phyloP scores from a whole-genome alignment of 2,113 vertebrate species.

The Syngnathoides biaculeatus region DNA sequence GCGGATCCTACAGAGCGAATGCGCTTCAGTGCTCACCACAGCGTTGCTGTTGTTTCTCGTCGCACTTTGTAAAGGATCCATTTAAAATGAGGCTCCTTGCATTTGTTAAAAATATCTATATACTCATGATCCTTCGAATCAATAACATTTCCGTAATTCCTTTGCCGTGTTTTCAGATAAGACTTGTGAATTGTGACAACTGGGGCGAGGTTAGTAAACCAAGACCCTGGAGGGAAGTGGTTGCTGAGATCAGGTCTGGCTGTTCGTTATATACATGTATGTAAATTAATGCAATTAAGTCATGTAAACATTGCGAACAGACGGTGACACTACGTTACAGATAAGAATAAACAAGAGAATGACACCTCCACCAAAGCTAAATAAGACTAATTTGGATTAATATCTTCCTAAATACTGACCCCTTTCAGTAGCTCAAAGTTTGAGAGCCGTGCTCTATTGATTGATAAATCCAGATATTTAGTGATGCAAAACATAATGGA shows the following conservation, averaged over 20 bases:
- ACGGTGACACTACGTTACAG: constrained; percentile 1
- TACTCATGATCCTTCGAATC: neutral
- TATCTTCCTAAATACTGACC: neutral
- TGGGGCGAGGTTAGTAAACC: neutral
- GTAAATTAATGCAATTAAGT: constrained; percentile 10
- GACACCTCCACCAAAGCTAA: neutral
- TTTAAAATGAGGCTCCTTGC: constrained; percentile 22
- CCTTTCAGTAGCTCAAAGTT: neutral
- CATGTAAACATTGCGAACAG: constrained; percentile 8
- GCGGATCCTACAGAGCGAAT: constrained; percentile 22
- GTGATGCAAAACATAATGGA: neutral
- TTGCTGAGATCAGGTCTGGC: neutral
- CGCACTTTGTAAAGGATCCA: constrained; percentile 31
- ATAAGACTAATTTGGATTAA: neutral
- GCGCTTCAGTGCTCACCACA: constrained; percentile 31
- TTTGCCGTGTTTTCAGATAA: neutral
- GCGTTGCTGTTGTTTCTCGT: constrained; percentile 36
- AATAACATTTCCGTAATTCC: constrained; percentile 2
- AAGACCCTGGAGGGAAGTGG: neutral
- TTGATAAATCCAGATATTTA: neutral
- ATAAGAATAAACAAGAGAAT: neutral
- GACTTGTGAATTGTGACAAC: neutral
- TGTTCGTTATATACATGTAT: constrained; percentile 1
- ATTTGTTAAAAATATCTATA: constrained; percentile 12
- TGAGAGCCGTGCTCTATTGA: neutral